phyloP scores from a whole-genome alignment of 2,888 invertebrate species.

The Drosophila pullipes region DNA sequence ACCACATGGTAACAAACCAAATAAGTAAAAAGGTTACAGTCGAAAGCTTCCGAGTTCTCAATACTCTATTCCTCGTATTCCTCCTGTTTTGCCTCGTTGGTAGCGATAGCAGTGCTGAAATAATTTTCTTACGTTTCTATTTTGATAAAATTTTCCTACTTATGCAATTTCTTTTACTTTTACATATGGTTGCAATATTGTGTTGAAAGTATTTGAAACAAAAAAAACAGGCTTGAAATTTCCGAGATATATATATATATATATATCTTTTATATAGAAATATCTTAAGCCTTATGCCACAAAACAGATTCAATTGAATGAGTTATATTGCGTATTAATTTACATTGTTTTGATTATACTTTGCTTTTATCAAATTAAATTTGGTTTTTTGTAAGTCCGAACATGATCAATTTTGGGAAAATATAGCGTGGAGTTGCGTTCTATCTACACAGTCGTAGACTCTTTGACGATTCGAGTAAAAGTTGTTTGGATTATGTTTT shows the following conservation, averaged over 20 bases:
- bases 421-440: slow-evolving; percentile 4
- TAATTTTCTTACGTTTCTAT: too few species aligned
- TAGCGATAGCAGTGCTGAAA: too few species aligned
- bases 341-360: background rate
- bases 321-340: background rate
- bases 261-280: too few species aligned
- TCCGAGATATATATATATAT: too few species aligned
- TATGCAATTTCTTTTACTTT: too few species aligned
- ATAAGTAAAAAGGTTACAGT: background rate
- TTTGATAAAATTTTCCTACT: too few species aligned
- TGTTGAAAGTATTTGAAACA: too few species aligned
- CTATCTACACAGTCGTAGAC: slow-evolving; percentile 3
- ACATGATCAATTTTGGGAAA: background rate
- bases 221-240: too few species aligned
- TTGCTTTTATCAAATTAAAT: background rate
- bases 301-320: background rate
- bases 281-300: background rate
- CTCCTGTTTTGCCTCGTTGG: too few species aligned
- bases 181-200: too few species aligned
- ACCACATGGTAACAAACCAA: slow-evolving; percentile 12
- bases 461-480: slow-evolving; percentile 7
- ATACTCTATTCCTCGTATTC: too few species aligned
- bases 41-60: background rate
- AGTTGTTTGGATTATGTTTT: slow-evolving; percentile 12
- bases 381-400: background rate